Evolutionary conservation across 2,888 invertebrate genomes (phyloP).

Genomic region (Hyppa rectilinea): DNA sequence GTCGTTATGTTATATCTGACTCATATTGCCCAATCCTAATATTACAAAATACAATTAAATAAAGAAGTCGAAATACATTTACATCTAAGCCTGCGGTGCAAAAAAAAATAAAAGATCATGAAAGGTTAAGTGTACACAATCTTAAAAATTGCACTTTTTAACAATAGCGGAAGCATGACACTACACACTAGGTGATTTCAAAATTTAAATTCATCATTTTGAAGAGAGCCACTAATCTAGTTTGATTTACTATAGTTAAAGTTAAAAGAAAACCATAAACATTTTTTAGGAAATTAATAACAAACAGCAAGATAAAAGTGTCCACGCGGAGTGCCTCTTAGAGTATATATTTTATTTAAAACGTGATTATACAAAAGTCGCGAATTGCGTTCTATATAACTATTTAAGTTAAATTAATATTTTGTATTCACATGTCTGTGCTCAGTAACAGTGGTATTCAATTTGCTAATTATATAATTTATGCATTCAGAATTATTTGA

Average conservation of each 20-base stretch:
- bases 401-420: slow-evolving; percentile 6
- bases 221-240: neutral
- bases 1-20: neutral
- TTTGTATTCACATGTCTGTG: neutral
- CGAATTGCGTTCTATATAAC: neutral
- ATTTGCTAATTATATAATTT: slow-evolving; percentile 9
- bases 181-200: neutral
- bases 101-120: neutral
- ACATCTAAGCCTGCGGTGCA: no score
- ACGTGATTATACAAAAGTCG: neutral
- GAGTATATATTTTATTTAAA: neutral
- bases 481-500: slow-evolving; percentile 18
- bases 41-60: neutral
- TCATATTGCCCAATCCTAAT: neutral
- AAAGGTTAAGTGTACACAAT: neutral
- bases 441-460: neutral
- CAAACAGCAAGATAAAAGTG: neutral
- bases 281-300: neutral
- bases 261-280: neutral
- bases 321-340: neutral
- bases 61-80: neutral
- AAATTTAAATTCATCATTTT: slow-evolving; percentile 5
- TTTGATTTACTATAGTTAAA: no score
- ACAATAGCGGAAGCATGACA: neutral
- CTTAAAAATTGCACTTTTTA: neutral